phyloP scores from a whole-genome alignment of 1,140 invertebrate genomes.

The Pseudomyrmex gracilis region DNA sequence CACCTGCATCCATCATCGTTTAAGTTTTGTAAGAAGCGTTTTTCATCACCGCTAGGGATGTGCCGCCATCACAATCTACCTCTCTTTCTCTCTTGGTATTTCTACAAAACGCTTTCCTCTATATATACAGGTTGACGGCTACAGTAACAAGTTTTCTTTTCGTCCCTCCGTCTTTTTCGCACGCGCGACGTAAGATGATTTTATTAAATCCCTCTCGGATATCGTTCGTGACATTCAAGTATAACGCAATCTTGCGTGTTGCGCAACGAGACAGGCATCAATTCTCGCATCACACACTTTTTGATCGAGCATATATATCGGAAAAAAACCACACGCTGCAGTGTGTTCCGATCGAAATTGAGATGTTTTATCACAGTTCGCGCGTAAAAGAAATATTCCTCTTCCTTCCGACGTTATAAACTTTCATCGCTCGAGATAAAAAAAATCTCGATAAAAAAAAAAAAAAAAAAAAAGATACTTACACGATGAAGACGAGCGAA shows the following conservation, averaged over 20 bases:
- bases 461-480: slow-evolving; percentile 7
- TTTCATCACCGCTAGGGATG: slow-evolving; percentile 43
- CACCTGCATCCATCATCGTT: slow-evolving; percentile 35
- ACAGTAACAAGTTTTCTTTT: slow-evolving; percentile 60
- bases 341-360: slow-evolving; percentile 20
- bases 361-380: not conserved
- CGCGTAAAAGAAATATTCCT: too few species aligned
- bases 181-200: slow-evolving; percentile 34
- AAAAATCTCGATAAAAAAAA: slow-evolving; percentile 11
- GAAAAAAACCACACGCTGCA: not conserved
- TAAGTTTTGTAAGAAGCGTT: slow-evolving; percentile 42
- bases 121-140: slow-evolving; percentile 59
- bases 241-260: slow-evolving; percentile 38
- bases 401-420: too few species aligned
- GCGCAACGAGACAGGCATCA: slow-evolving; percentile 13
- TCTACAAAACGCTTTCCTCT: slow-evolving; percentile 55
- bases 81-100: not conserved
- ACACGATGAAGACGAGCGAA: slow-evolving; percentile 26
- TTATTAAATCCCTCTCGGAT: slow-evolving; percentile 59
- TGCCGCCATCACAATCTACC: slow-evolving; percentile 22
- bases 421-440: slow-evolving; percentile 4
- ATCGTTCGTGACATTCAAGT: slow-evolving; percentile 54
- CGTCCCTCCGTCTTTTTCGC: slow-evolving; percentile 30
- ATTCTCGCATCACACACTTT: slow-evolving; percentile 17
- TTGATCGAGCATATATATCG: slow-evolving; percentile 24